phyloP scores from a whole-genome alignment of 2,888 invertebrate species.

The Eupelmus urozonus region DNA sequence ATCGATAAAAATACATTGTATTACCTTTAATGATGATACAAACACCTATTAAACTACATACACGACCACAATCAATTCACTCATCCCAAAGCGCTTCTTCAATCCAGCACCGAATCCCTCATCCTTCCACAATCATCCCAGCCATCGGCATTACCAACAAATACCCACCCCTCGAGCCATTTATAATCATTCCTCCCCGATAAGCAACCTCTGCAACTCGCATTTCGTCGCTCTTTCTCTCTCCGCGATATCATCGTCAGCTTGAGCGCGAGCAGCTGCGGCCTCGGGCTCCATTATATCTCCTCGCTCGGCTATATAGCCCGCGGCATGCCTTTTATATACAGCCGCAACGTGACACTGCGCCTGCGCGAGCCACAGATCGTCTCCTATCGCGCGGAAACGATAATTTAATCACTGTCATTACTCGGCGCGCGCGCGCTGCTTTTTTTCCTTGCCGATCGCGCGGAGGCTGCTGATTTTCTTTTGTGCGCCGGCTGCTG shows the following conservation, averaged over 20 bases:
- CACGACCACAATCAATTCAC: no score
- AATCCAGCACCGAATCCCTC: no score
- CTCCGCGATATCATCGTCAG: background rate
- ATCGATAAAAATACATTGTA: no score
- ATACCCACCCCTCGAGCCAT: background rate
- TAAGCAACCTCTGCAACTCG: no score
- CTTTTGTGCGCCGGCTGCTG: background rate
- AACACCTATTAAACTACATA: no score
- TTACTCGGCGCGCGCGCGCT: conserved; percentile 40
- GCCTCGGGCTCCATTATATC: background rate
- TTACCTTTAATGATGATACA: no score
- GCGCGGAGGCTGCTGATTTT: background rate
- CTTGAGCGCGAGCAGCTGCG: background rate
- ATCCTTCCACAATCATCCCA: no score
- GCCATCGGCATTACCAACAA: background rate
- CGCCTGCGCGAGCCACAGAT: background rate
- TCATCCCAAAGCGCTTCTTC: no score
- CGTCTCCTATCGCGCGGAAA: conserved; percentile 58
- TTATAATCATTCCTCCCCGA: no score
- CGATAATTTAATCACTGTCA: conserved; percentile 66
- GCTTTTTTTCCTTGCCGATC: background rate
- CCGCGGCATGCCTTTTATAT: background rate
- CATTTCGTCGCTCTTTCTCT: no score
- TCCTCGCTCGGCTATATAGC: background rate
- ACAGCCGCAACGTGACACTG: conserved; percentile 26